A percentile compares a stretch with the other conserved stretches of the same genome.
These are phyloP conservation scores for Pseudopleuronectes americanus DNA, from an alignment of 2,797 vertebrate species.

Conservation along the genomic window DNA sequence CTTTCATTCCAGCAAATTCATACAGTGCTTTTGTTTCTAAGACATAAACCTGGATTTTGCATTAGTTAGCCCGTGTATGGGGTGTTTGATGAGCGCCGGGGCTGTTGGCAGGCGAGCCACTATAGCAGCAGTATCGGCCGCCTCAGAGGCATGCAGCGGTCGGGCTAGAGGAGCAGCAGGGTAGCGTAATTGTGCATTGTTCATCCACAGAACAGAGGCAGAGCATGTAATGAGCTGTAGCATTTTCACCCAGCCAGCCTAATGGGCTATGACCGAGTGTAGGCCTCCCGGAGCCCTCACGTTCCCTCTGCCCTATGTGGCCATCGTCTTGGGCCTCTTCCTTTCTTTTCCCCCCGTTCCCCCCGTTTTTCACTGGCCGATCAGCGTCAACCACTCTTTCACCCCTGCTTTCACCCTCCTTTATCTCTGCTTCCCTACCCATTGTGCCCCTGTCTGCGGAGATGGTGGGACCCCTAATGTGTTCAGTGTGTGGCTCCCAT, in stretches of 20 bases:
- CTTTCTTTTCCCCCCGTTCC: conserved; percentile 54
- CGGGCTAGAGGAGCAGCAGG: conserved; percentile 78
- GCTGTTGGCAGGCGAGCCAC: conserved; percentile 67
- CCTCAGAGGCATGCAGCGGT: conserved; percentile 73
- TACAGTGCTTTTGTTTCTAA: conserved; percentile 64
- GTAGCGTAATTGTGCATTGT: conserved; percentile 85
- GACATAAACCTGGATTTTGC: conserved; percentile 75
- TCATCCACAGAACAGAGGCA: conserved; percentile 85
- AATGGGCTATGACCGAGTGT: conserved; percentile 84
- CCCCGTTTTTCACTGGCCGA: conserved; percentile 50
- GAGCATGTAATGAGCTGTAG: conserved; percentile 87
- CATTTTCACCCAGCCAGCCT: conserved; percentile 79
- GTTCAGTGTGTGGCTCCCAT: conserved; percentile 75
- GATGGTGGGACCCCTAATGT: conserved; percentile 76
- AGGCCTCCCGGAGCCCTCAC: conserved; percentile 67
- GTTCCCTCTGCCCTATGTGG: conserved; percentile 69
- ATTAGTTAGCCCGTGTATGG: conserved; percentile 63
- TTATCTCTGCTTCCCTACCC: conserved; percentile 57
- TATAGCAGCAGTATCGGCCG: conserved; percentile 65
- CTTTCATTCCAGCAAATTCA: conserved; percentile 69
- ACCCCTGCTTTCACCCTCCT: conserved; percentile 64
- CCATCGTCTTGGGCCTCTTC: conserved; percentile 63
- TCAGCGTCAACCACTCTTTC: conserved; percentile 63
- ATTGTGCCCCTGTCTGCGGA: conserved; percentile 73
- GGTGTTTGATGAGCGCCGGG: conserved; percentile 69